phyloP scores from a whole-genome alignment of 2,113 vertebrate genomes.

The Strix aluco region DNA sequence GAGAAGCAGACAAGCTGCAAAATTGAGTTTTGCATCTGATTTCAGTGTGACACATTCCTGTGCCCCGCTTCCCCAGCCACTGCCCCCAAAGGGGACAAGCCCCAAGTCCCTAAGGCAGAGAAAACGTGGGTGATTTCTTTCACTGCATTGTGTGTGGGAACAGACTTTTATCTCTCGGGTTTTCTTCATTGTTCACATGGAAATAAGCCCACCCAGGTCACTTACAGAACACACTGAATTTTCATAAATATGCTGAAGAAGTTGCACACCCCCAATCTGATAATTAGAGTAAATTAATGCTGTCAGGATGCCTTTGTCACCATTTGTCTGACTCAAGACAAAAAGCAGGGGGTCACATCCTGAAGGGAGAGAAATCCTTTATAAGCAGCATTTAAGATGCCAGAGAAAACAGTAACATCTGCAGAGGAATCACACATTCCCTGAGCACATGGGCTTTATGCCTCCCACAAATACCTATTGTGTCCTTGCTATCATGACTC shows the following conservation, averaged over 20 bases:
- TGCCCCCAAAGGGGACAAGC: neutral
- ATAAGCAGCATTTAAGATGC: neutral
- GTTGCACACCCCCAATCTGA: neutral
- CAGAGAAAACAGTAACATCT: slow-evolving; percentile 37
- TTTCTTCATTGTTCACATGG: neutral
- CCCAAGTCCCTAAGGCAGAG: neutral
- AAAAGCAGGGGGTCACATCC: neutral
- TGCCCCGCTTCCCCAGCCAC: neutral
- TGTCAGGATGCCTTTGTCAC: neutral
- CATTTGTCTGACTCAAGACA: neutral
- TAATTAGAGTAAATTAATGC: neutral
- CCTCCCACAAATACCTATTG: slow-evolving; percentile 28
- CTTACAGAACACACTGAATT: neutral
- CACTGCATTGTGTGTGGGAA: neutral
- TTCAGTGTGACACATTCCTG: rapidly evolving
- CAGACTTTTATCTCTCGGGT: neutral
- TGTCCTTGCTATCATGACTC: slow-evolving; percentile 13
- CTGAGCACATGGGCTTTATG: neutral
- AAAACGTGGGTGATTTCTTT: neutral
- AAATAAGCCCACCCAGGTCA: neutral
- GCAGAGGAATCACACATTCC: neutral
- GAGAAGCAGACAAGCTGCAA: neutral
- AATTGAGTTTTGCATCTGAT: neutral
- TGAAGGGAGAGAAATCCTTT: neutral
- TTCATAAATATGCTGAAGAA: neutral